Evolutionary conservation across 2,113 vertebrate species (phyloP), one percentile per base, ranked within the genome.

Genomic region (Marcusenius ussheri): DNA sequence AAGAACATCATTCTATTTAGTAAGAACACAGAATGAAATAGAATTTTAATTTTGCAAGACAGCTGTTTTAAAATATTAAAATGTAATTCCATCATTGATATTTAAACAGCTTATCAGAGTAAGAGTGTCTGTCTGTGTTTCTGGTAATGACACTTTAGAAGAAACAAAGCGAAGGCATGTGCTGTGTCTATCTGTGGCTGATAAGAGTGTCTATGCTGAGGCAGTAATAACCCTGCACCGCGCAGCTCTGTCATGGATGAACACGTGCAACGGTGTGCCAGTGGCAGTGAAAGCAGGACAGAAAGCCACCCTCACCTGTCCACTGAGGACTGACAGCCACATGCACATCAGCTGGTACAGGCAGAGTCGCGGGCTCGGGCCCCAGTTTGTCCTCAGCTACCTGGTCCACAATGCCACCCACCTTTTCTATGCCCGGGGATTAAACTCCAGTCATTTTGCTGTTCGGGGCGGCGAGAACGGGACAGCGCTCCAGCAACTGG

Each of bases 311-410:
- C 88, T 94, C 35, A 88, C 39, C 42, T 94, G 93, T 49, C 91
- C 89, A 10, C 89, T 94, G 77, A 88, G 13, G 9, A 50, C n/a
- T 42, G 83, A 19, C 31, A 15, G 84, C 70, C 89, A 77, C n/a
- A 27, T 13, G 2, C 86, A 88, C 10, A 45, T 94, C 53, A 92
- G 89, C 90, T 94, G 93, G 92, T 94, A 93, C 86, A 92, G 70
- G 89, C 91, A 93, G 87, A 50, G 39, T 7, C 62, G 49, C 10
- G 88, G 90, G 1, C 46, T 93, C 51, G 47, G 62, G 10, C 90
- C 90, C 15, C 49, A 91, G n/a, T 3, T 93, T 39, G 53, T 93
- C 15, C 93, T 93, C 53, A 91, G 31, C 88, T 91, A 94, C 91
- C 80, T 27, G 24, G 42, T 92, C 46, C 88, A 47, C 15, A 88